Conservation (phyloP, 2,113 vertebrate genomes). For the Spea multiplicata region DNA sequence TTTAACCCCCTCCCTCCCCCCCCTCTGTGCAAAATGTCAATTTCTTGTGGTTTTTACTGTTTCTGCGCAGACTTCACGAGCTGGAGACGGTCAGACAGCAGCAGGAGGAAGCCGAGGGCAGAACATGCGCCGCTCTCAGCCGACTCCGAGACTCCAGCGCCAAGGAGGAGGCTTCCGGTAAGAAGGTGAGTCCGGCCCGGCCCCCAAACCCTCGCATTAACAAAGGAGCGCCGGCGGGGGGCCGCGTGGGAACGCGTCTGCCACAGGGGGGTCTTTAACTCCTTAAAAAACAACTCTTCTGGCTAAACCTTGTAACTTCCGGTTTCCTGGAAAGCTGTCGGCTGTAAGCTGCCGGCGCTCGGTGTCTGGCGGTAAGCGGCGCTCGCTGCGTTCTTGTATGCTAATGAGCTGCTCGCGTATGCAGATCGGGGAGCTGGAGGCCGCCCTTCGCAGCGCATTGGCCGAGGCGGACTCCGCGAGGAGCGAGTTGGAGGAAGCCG, state of each 20-base stretch:
- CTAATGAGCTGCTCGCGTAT: not conserved
- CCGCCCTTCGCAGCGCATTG: slow-evolving; percentile 42
- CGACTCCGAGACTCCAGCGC: slow-evolving; percentile 47
- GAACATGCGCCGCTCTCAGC: slow-evolving; percentile 46
- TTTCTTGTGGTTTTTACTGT: slow-evolving; percentile 53
- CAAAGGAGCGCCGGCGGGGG: too few relatives aligned
- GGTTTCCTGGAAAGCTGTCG: not conserved
- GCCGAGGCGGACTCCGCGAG: slow-evolving; percentile 48
- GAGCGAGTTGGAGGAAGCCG: slow-evolving; percentile 58
- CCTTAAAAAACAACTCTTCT: too few relatives aligned
- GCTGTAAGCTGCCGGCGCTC: not conserved
- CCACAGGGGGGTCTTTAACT: too few relatives aligned
- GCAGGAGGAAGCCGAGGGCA: slow-evolving; percentile 52
- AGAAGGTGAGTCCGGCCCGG: slow-evolving; percentile 46
- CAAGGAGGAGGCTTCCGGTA: slow-evolving; percentile 29
- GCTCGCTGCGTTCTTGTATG: not conserved
- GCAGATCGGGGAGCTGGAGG: slow-evolving; percentile 54
- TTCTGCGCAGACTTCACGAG: slow-evolving; percentile 49
- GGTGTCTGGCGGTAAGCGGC: too few relatives aligned
- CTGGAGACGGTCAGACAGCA: slow-evolving; percentile 52
- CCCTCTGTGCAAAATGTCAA: slow-evolving; percentile 42
- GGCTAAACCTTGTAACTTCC: not conserved
- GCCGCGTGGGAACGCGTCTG: too few relatives aligned
- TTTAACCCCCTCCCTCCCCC: not conserved
- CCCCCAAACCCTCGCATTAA: too few relatives aligned